Evolutionary conservation across 2,797 vertebrate species (phyloP), one percentile per base, ranked within the genome.

Genomic region (Sebastes kiyomatsui): DNA sequence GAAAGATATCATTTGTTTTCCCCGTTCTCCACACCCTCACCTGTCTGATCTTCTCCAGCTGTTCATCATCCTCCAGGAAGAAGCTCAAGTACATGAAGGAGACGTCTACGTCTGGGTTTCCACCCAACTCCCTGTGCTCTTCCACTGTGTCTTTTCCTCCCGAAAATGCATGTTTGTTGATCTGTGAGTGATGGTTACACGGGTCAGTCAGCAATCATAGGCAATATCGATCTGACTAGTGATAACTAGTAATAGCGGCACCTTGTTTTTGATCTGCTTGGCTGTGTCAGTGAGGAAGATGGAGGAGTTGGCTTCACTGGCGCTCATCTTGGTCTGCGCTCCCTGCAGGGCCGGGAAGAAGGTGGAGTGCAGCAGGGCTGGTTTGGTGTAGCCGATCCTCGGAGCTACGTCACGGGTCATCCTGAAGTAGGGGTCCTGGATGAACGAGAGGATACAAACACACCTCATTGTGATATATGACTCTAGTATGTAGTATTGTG

Each of bases 321-420:
- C 97, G 3, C 98, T 99, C 99, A 99, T 99, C 93, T 99, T 99
- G 60, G 98, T 99, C 91, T 99, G 99, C 4, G 98, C 98, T 13
- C 99, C 98, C 92, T 99, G 99, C 64, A 99, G 94, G 18, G 98
- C 99, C 0, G 99, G 98, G 92, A 99, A 99, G 94, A 99, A 99
- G 61, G 97, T 96, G 1, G 98, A 99, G 92, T 99, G 98, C 67
- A 99, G 84, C 84, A 99, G 95, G 27, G 99, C 98, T 2, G 99
- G 99, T 86, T 99, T 99, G 14, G 93, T 96, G 73, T 95, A 97
- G n/a, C 97, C 96, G 12, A 99, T 97, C 80, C 97, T 96, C 11
- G 98, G 99, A 23, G 99, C 98, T 0, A 99, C 99, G 11, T 99
- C 99, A 0, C 99, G 96, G 0, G 99, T 99, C 98, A 99, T 99